Evolutionary conservation across 2,797 vertebrate genomes (phyloP).

Genomic region (Pipistrellus nathusii): DNA sequence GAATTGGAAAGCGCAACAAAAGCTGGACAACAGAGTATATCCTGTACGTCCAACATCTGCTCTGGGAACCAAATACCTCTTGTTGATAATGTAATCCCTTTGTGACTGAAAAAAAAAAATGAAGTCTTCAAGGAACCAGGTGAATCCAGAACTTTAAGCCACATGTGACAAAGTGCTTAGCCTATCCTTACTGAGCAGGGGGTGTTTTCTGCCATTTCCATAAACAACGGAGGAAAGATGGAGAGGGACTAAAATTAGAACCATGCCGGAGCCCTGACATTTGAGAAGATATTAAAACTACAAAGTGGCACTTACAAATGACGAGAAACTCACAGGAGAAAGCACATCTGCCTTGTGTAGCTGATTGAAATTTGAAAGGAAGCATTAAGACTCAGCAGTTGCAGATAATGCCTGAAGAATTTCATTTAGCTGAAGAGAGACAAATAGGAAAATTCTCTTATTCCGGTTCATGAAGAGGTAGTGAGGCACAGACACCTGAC

Average conservation of each 20-base stretch:
- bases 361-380: slow-evolving; percentile 74
- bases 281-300: slow-evolving; percentile 75
- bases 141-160: slow-evolving; percentile 12
- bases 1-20: not conserved
- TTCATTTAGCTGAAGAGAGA: slow-evolving; percentile 64
- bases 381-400: slow-evolving; percentile 67
- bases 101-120: slow-evolving; percentile 11
- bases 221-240: slow-evolving; percentile 58
- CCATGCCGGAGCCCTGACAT: slow-evolving; percentile 69
- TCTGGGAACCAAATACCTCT: not conserved
- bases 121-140: not conserved
- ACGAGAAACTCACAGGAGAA: slow-evolving; percentile 69
- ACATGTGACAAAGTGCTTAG: not conserved
- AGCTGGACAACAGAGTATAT: not conserved
- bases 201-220: not conserved
- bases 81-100: not conserved
- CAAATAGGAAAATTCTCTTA: slow-evolving; percentile 58
- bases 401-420: slow-evolving; percentile 65
- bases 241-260: slow-evolving; percentile 70
- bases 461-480: slow-evolving; percentile 48
- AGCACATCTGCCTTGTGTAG: slow-evolving; percentile 55
- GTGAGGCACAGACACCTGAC: not conserved
- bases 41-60: not conserved
- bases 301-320: slow-evolving; percentile 68
- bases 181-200: not conserved